phyloP scores from a whole-genome alignment of 2,888 invertebrate species.

The Drosophila hamatofila region DNA sequence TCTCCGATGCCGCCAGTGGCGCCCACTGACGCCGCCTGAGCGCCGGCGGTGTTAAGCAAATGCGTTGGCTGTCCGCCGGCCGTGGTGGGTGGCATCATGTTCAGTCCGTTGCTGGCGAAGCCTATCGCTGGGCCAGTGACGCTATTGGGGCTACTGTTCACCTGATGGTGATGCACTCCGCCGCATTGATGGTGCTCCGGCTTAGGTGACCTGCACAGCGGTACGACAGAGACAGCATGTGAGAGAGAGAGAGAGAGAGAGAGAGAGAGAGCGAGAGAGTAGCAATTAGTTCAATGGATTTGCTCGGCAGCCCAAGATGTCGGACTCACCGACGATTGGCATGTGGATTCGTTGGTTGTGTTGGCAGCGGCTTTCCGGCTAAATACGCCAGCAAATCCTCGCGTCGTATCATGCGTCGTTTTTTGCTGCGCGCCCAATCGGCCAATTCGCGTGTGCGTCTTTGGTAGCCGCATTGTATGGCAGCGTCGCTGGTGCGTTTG shows the following conservation, averaged over 20 bases:
- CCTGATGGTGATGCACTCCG: constrained; percentile 36
- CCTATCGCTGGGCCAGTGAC: constrained; percentile 26
- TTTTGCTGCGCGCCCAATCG: constrained; percentile 91
- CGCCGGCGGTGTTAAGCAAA: constrained; percentile 42
- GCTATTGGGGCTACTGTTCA: constrained; percentile 30
- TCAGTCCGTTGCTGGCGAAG: constrained; percentile 48
- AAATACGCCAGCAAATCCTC: constrained; percentile 92
- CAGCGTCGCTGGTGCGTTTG: constrained; percentile 89
- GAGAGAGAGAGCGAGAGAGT: background rate
- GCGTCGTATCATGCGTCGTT: constrained; percentile 89
- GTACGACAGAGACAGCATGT: background rate
- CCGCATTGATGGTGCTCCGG: constrained; percentile 72
- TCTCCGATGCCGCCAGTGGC: constrained; percentile 53
- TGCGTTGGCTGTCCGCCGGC: constrained; percentile 55
- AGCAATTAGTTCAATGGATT: constrained; percentile 6
- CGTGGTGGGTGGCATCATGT: constrained; percentile 39
- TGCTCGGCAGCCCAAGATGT: constrained; percentile 4
- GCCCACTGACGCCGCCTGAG: constrained; percentile 31
- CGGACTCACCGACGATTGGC: constrained; percentile 85
- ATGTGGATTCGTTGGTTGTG: constrained; percentile 84
- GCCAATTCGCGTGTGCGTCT: constrained; percentile 91
- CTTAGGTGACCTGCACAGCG: constrained; percentile 82
- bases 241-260: background rate
- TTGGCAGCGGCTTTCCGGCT: constrained; percentile 89
- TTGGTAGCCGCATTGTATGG: constrained; percentile 90